phyloP scores from a whole-genome alignment of 1,140 invertebrate genomes.

The Bemisia tabaci region DNA sequence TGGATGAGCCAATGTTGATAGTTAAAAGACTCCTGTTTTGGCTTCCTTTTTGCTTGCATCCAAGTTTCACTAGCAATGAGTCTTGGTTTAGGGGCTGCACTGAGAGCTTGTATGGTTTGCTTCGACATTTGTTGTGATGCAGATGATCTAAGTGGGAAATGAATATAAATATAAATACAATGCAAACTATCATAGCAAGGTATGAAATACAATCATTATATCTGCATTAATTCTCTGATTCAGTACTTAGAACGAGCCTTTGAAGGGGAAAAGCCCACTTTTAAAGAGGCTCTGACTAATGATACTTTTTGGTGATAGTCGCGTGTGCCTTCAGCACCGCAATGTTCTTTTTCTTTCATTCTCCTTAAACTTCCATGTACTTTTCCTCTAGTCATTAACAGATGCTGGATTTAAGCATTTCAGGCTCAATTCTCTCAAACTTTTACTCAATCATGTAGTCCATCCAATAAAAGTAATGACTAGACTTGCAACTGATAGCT shows the following conservation, averaged over 20 bases:
- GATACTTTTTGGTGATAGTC: conserved; percentile 2
- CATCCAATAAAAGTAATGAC: no score
- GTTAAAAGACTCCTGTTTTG: conserved; percentile 45
- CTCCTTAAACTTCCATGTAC: no score
- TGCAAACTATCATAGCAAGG: conserved; percentile 2
- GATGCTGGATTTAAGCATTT: no score
- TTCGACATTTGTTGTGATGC: conserved; percentile 50
- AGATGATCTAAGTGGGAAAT: conserved; percentile 10
- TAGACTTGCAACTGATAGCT: no score
- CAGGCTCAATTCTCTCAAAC: no score
- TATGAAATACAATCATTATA: conserved; percentile 4
- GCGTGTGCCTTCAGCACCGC: neutral
- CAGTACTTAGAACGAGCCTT: no score
- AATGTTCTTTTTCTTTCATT: no score
- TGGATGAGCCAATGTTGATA: conserved; percentile 80
- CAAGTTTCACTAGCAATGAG: conserved; percentile 53
- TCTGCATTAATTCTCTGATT: no score
- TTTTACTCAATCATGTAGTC: no score
- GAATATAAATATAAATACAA: conserved; percentile 4
- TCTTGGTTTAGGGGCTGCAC: conserved; percentile 57
- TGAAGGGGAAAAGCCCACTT: neutral
- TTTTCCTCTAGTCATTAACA: no score
- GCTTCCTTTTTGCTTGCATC: conserved; percentile 51
- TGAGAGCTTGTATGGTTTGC: conserved; percentile 60
- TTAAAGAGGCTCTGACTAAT: conserved; percentile 1